Evolutionary conservation across 2,888 invertebrate species (phyloP), one percentile per base, ranked within the genome.

Genomic region (Amphipyra berbera): DNA sequence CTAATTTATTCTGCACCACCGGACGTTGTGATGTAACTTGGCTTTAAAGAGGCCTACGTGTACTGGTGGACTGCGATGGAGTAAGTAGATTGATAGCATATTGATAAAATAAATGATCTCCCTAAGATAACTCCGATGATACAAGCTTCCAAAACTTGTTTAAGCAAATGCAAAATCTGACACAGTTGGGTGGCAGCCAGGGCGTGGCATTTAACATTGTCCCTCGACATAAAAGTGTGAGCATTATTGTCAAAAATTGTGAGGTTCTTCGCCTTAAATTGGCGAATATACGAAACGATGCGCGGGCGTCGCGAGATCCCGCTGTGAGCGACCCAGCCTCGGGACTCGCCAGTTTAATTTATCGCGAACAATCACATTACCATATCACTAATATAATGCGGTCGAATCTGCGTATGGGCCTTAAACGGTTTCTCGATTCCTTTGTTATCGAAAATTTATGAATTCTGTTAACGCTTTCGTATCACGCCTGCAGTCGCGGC

Each of bases 291-390:
- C 69, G 78, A 74, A 68, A 82, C 73, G 80, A 76, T 86, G 88
- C 89, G 89, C 88, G 85, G 85, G 89, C 90, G 90, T 88, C 84
- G 85, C 79, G 88, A 83, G 76, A 78, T 78, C 94, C 94, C 86
- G 94, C 94, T 90, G 94, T 72, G 92, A 82, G 78, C 80, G 79
- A 78, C 86, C 87, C 83, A 81, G 73, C 68, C 83, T 82, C 85
- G 75, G 84, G 85, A 80, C 83, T 85, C 84, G 78, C 85, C 87
- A 83, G 86, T 89, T 90, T 93, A 94, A 94, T 94, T 92, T 92
- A 93, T 93, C 89, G 90, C 88, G 84, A 90, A 94, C 93, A 94
- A 93, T 92, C 93, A 92, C 93, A 94, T 95, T 94, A 95, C 92
- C 94, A 94, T 94, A 94, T 92, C 91, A 92, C 91, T 91, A 92